Percentiles rank a stretch among this genome's conserved stretches.
Conservation (phyloP, 30 jellyfish, hydroid and myxozoan species). For the Cassiopea xamachana region DNA sequence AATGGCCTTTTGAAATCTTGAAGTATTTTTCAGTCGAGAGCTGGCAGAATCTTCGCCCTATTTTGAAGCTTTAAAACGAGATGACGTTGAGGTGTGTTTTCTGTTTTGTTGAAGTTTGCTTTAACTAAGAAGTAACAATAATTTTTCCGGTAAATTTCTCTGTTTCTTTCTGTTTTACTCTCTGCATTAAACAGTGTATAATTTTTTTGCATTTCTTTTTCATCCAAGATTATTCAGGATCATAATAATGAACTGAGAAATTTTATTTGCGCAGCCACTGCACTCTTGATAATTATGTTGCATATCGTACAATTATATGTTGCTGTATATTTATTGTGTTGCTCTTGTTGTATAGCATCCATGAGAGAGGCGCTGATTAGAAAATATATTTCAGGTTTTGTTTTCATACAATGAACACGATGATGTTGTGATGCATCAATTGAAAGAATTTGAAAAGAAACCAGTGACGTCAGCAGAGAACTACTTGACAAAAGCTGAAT, state of each 20-base stretch:
- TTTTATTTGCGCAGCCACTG: too few relatives aligned
- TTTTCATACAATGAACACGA: constrained; percentile 93
- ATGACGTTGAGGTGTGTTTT: constrained; percentile 88
- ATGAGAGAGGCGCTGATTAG: background rate
- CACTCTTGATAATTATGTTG: too few relatives aligned
- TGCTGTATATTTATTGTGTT: background rate
- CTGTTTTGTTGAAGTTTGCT: background rate
- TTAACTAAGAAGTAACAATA: background rate
- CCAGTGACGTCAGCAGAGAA: constrained; percentile 86
- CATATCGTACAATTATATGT: background rate
- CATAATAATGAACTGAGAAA: too few relatives aligned
- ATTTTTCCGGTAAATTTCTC: background rate
- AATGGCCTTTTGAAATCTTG: background rate
- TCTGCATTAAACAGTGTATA: too few relatives aligned
- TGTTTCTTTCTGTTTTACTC: too few relatives aligned
- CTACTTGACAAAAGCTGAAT: constrained; percentile 51
- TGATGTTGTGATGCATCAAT: constrained; percentile 91
- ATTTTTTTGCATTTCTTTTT: too few relatives aligned
- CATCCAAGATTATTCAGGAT: too few relatives aligned
- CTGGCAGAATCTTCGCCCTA: constrained; percentile 99
- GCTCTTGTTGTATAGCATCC: background rate
- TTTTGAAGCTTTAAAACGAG: constrained; percentile 91
- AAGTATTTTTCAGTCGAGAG: constrained; percentile 75
- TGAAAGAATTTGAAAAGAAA: constrained; percentile 86
- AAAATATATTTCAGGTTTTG: constrained; percentile 38